phyloP scores from a whole-genome alignment of 1,140 invertebrate genomes.

The Pararge aegeria region DNA sequence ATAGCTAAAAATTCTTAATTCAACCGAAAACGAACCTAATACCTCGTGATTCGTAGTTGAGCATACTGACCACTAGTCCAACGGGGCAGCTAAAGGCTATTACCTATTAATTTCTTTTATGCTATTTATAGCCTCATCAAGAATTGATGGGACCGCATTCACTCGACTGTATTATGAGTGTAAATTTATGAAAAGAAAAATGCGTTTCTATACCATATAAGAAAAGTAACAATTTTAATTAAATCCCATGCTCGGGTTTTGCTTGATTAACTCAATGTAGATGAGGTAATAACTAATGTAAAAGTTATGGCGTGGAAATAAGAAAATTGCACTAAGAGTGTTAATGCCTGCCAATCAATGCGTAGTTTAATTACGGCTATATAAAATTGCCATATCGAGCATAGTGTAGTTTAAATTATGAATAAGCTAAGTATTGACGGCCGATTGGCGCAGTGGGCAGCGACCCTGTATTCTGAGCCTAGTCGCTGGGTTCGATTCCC shows the following conservation, averaged over 20 bases:
- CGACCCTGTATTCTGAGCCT: too few species aligned
- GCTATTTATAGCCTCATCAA: too few species aligned
- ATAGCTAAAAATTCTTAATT: too few species aligned
- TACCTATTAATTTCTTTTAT: too few species aligned
- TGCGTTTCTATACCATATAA: neutral
- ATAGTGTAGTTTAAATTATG: neutral
- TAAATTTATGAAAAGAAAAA: neutral
- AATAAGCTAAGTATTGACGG: too few species aligned
- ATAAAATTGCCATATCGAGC: neutral
- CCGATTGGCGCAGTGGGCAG: too few species aligned
- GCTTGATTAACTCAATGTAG: neutral
- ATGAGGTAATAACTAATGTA: constrained; percentile 2
- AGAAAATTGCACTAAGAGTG: neutral
- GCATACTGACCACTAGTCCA: too few species aligned
- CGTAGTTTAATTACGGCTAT: neutral
- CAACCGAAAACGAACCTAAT: too few species aligned
- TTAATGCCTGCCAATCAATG: neutral
- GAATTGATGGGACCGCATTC: too few species aligned
- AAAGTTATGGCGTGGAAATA: neutral
- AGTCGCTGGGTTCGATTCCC: too few species aligned
- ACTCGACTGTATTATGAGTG: neutral
- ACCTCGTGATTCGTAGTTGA: too few species aligned
- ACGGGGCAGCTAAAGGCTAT: too few species aligned
- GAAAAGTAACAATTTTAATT: neutral
- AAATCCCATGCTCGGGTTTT: neutral